Evolutionary conservation across 2,888 invertebrate species (phyloP).

Genomic region (Lymantria dispar): DNA sequence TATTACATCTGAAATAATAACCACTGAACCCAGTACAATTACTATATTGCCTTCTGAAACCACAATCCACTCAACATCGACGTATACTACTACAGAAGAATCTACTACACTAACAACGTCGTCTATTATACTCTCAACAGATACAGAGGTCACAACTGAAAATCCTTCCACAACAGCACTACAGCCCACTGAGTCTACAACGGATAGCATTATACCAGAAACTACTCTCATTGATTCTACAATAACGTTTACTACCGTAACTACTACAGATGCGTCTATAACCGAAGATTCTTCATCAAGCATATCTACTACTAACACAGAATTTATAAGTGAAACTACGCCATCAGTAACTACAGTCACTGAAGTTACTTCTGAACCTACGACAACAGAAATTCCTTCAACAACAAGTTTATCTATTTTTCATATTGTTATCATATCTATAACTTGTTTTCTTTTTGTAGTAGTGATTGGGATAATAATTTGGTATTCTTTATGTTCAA

Average conservation of each 20-base stretch:
- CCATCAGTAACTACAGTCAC: not conserved
- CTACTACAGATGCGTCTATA: conserved; percentile 2
- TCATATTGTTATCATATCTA: conserved; percentile 11
- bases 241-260: not conserved
- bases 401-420: conserved; percentile 7
- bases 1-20: not conserved
- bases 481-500: conserved; percentile 8
- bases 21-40: not conserved
- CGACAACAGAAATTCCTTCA: not conserved
- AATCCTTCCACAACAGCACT: not conserved
- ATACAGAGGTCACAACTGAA: not conserved
- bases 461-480: conserved; percentile 2
- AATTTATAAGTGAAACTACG: not conserved
- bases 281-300: not conserved
- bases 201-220: not conserved
- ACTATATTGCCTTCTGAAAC: not conserved
- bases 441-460: conserved; percentile 6
- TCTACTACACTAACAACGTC: not conserved
- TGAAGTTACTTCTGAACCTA: not conserved
- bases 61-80: not conserved
- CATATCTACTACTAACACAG: not conserved
- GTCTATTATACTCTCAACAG: too few species aligned
- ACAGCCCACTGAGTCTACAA: not conserved
- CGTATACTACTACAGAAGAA: not conserved
- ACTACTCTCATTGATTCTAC: not conserved